A percentile compares a stretch with the other conserved stretches of the same genome.
phyloP scores from a whole-genome alignment of 2,797 vertebrate genomes.

The Heteromormyrus szaboi region DNA sequence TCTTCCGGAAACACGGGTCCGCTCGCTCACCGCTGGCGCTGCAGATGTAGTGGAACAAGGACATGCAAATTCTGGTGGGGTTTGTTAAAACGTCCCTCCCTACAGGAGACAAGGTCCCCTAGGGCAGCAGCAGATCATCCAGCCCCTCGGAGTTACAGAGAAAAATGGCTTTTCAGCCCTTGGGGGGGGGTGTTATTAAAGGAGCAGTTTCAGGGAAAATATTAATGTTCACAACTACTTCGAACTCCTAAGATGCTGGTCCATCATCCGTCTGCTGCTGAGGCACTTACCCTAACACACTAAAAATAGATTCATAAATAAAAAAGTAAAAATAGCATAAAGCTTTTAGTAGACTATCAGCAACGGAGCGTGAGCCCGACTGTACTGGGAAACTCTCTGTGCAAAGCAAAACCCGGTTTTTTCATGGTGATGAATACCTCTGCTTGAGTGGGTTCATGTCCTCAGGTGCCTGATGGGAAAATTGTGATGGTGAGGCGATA shows the following conservation, averaged over 20 bases:
- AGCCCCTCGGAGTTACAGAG: background rate
- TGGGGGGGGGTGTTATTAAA: background rate
- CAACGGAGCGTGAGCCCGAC: background rate
- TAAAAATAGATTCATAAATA: background rate
- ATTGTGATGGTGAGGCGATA: background rate
- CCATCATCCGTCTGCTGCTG: background rate
- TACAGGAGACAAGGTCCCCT: background rate
- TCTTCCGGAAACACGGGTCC: background rate
- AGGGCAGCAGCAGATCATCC: background rate
- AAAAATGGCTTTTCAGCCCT: background rate
- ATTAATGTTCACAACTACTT: background rate
- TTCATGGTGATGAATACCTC: background rate
- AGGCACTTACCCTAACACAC: background rate
- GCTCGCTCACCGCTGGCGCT: background rate
- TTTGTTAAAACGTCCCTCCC: background rate
- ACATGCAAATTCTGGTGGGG: background rate
- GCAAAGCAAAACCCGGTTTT: background rate
- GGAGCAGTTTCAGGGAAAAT: background rate
- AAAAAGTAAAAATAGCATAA: background rate
- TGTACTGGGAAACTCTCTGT: background rate
- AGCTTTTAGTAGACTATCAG: background rate
- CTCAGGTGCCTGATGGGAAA: background rate
- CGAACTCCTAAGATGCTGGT: background rate
- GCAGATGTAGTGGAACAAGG: background rate
- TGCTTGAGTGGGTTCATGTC: background rate